Percentiles rank a stretch among this genome's conserved stretches.
phyloP scores from a whole-genome alignment of 2,113 vertebrate genomes.

The Oxyruncus cristatus region DNA sequence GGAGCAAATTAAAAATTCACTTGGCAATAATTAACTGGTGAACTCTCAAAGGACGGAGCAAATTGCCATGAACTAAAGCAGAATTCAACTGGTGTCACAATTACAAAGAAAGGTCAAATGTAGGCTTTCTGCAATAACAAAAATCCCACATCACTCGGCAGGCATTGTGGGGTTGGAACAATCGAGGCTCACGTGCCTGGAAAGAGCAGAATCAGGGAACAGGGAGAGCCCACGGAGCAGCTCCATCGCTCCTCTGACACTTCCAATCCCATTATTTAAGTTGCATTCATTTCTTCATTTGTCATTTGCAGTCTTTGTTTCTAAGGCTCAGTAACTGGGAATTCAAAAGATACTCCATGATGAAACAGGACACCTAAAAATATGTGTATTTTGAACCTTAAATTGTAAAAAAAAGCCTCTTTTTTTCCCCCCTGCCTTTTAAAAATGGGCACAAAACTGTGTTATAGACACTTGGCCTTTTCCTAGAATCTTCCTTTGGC shows the following conservation, averaged over 20 bases:
- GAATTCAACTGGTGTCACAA: slow-evolving; percentile 32
- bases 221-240: not conserved
- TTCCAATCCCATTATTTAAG: not conserved
- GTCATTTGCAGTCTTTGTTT: not conserved
- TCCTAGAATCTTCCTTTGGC: not conserved
- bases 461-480: not conserved
- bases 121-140: not conserved
- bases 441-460: not conserved
- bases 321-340: not conserved
- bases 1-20: slow-evolving; percentile 78
- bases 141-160: not conserved
- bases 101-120: slow-evolving; percentile 60
- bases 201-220: slow-evolving; percentile 12
- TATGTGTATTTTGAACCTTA: fast-evolving
- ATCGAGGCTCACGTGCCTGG: not conserved
- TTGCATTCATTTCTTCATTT: not conserved
- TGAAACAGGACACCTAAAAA: not conserved
- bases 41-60: slow-evolving; percentile 61
- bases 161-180: not conserved
- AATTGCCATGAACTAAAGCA: slow-evolving; percentile 56
- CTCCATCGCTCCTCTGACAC: not conserved
- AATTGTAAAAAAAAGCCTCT: not conserved
- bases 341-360: not conserved
- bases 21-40: slow-evolving; percentile 76
- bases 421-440: not conserved